Evolutionary conservation across 2,113 vertebrate genomes (phyloP).

Genomic region (Gobius niger): DNA sequence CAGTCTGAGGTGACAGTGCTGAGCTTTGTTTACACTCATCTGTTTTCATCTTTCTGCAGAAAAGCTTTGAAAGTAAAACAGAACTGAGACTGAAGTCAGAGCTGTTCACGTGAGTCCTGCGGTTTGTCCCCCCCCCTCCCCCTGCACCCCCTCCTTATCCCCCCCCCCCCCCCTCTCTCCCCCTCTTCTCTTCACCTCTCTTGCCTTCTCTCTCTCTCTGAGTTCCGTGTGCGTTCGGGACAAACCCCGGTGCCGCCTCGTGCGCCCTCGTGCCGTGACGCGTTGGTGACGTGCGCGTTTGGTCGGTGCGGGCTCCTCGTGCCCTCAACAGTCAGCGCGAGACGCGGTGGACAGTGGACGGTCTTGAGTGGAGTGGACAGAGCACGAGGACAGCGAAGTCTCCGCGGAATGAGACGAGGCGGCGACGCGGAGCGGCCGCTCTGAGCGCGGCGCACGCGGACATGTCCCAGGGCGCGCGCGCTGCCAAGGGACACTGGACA

Average conservation of each 20-base stretch:
- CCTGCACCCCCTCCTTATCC: too few relatives aligned
- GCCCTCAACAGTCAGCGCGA: conserved; percentile 13
- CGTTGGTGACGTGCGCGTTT: not conserved
- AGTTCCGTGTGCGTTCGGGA: not conserved
- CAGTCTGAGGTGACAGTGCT: too few relatives aligned
- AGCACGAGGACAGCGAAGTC: conserved; percentile 14
- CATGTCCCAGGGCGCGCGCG: conserved; percentile 74
- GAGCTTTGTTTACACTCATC: too few relatives aligned
- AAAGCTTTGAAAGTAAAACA: too few relatives aligned
- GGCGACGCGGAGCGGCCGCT: conserved; percentile 55
- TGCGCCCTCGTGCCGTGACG: not conserved
- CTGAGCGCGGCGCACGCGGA: conserved; percentile 69
- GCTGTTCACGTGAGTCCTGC: too few relatives aligned
- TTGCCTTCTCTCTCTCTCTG: not conserved
- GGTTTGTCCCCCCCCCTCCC: too few relatives aligned
- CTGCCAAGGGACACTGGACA: conserved; percentile 78
- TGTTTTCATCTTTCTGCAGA: too few relatives aligned
- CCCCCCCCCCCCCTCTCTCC: too few relatives aligned
- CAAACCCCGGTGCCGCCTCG: not conserved
- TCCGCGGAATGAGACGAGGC: conserved; percentile 53
- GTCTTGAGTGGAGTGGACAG: conserved; percentile 6
- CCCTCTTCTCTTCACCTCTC: too few relatives aligned
- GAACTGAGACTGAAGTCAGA: too few relatives aligned
- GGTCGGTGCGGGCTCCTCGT: conserved; percentile 33
- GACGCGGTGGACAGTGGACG: conserved; percentile 29